Conservation (phyloP, 1,140 invertebrate genomes). For the Ridgeia piscesae region DNA sequence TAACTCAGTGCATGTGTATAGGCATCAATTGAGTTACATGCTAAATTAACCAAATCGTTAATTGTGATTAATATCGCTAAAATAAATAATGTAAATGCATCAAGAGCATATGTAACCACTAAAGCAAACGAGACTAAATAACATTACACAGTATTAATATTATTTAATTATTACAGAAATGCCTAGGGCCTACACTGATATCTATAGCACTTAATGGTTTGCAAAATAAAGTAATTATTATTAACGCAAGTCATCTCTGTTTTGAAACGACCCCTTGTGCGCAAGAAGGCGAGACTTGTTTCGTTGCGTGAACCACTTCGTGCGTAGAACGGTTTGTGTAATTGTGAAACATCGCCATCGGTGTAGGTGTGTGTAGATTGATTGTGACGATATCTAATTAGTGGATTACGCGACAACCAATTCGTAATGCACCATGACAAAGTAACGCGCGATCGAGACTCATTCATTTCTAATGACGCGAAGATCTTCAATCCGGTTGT, state of each 20-base stretch:
- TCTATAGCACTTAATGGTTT: too few relatives aligned
- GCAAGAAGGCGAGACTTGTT: neutral
- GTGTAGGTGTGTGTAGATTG: neutral
- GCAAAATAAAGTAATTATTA: too few relatives aligned
- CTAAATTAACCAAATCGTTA: too few relatives aligned
- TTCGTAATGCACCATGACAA: neutral
- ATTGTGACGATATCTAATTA: neutral
- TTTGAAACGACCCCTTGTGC: neutral
- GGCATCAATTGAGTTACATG: too few relatives aligned
- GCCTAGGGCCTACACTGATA: too few relatives aligned
- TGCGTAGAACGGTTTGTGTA: neutral
- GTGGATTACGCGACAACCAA: neutral
- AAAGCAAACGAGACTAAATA: too few relatives aligned
- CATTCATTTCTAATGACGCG: neutral
- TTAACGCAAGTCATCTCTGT: neutral
- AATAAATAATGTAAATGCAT: neutral
- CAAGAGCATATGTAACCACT: too few relatives aligned
- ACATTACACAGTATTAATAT: too few relatives aligned
- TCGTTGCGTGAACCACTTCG: neutral
- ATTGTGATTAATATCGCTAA: neutral
- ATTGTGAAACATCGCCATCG: neutral
- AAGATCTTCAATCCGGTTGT: neutral
- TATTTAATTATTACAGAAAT: too few relatives aligned
- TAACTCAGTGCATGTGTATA: neutral
- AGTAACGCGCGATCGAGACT: neutral